Percentiles rank a stretch among this genome's conserved stretches.
phyloP scores from a whole-genome alignment of 2,113 vertebrate genomes.

The Spermophilus dauricus region DNA sequence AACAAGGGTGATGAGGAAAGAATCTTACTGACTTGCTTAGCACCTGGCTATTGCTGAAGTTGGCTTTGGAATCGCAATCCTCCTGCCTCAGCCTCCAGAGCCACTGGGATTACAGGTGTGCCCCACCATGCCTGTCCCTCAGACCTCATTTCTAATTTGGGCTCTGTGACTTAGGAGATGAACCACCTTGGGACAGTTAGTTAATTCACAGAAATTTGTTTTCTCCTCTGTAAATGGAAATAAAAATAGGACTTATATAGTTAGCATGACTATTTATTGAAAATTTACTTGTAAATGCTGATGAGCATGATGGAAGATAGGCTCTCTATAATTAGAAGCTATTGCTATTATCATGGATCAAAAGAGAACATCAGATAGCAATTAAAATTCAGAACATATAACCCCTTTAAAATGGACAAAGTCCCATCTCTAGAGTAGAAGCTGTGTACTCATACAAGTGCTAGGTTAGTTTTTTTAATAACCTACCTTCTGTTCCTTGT shows the following conservation, averaged over 20 bases:
- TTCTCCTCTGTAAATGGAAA: slow-evolving; percentile 47
- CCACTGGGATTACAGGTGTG: no score
- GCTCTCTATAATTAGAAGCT: slow-evolving; percentile 44
- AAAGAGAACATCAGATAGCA: not conserved
- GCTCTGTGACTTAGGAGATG: not conserved
- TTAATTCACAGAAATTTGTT: not conserved
- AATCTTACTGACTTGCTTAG: no score
- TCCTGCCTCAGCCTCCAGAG: no score
- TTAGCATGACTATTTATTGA: slow-evolving; percentile 40
- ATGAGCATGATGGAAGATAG: not conserved
- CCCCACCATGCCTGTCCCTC: no score
- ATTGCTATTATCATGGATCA: not conserved
- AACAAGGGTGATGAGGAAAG: no score
- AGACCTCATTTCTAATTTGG: slow-evolving; percentile 29
- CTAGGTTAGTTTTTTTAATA: not conserved
- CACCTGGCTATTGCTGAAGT: no score
- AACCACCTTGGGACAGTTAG: not conserved
- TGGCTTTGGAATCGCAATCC: no score
- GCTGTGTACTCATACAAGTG: not conserved
- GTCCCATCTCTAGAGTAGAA: not conserved
- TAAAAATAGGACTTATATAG: slow-evolving; percentile 15
- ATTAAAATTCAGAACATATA: not conserved
- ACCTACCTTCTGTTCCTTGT: not conserved
- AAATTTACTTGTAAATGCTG: slow-evolving; percentile 20
- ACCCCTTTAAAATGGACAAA: not conserved